Evolutionary conservation across 2,797 vertebrate species (phyloP), one percentile per base, ranked within the genome.

Genomic region (Mergus octosetaceus): DNA sequence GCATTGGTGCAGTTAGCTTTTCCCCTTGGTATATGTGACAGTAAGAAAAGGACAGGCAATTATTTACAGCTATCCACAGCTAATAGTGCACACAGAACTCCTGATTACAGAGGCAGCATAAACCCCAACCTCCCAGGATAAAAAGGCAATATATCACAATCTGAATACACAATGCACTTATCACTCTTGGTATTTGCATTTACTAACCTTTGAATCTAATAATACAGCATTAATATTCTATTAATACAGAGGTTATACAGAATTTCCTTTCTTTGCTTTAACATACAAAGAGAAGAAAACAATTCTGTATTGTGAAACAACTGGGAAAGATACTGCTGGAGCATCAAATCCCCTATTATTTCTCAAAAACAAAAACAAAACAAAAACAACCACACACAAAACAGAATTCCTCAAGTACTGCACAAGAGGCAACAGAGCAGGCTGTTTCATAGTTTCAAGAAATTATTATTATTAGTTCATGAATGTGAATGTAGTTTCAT

Each of bases 391-490:
- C 20, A 47, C 45, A 47, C 45, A 22, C 45, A 47, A 12, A 60
- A 45, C 10, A 73, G 32, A 70, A 47, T 22, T 70, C 30, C 43
- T 49, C 4, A 1, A 3, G 1, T 49, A 28, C 27, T 58, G 66
- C 13, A 57, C 0, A 0, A 20, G n/a, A 79, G 32, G 9, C 30
- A 13, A 27, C 0, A 0, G 45, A 0, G 1, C 68, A 56, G 41
- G 24, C 49, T 51, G 24, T 51, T 25, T 51, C 39, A 36, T 39
- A 61, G 18, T 32, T 89, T 81, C 38, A 81, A 13, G 24, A 62
- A 75, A 36, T 70, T 75, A 47, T 65, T 65, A 5, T 43, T 65
- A 65, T 43, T 43, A 65, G 28, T 43, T 65, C 39, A 65, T 22
- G 38, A 41, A 64, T 32, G 27, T 43, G 39, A 64, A 53, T 28